A percentile compares a stretch with the other conserved stretches of the same genome.
phyloP scores from a whole-genome alignment of 1,140 invertebrate genomes.

The Drosophila grimshawi region DNA sequence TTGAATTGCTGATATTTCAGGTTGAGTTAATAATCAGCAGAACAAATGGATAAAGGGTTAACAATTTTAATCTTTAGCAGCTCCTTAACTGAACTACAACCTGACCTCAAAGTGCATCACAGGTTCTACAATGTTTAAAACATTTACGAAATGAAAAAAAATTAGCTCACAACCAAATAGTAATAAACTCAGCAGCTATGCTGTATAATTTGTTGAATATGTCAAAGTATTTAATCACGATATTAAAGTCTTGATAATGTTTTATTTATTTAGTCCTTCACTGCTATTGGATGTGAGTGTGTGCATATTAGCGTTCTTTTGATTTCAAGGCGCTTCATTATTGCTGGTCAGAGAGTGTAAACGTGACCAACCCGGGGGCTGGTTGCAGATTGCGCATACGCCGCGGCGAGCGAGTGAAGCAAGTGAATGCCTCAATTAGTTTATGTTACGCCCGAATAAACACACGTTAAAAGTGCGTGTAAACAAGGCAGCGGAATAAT shows the following conservation, averaged over 20 bases:
- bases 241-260: background rate
- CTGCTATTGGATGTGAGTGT: conserved; percentile 56
- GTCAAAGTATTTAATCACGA: background rate
- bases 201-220: too few relatives aligned
- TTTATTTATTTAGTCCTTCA: conserved; percentile 12
- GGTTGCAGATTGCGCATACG: conserved; percentile 49
- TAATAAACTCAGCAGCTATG: too few relatives aligned
- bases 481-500: conserved; percentile 66
- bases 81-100: too few relatives aligned
- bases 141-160: too few relatives aligned
- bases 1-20: too few relatives aligned
- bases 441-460: conserved; percentile 68
- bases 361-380: conserved; percentile 69
- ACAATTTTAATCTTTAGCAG: too few relatives aligned
- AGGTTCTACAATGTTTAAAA: too few relatives aligned
- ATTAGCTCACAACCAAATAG: too few relatives aligned
- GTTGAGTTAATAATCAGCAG: too few relatives aligned
- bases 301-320: conserved; percentile 7
- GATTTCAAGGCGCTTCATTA: conserved; percentile 48
- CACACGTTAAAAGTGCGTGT: conserved; percentile 76
- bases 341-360: conserved; percentile 17
- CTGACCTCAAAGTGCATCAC: too few relatives aligned
- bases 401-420: conserved; percentile 25
- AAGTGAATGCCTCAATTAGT: conserved; percentile 73
- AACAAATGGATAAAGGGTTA: too few relatives aligned